Conservation (phyloP, 2,888 invertebrate species). For the Artemia sinica region DNA sequence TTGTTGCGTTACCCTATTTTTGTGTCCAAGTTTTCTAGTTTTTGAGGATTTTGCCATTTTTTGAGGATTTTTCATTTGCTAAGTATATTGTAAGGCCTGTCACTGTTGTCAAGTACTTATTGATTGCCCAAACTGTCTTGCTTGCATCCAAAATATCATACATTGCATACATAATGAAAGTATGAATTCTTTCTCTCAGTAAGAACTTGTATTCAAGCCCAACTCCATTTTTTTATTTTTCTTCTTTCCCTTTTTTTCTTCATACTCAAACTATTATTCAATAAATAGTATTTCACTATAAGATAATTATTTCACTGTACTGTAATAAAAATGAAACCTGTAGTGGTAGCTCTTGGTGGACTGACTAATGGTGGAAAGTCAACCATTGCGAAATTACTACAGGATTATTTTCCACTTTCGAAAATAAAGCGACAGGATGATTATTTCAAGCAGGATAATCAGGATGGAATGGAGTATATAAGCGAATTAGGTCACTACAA, state of each 20-base stretch:
- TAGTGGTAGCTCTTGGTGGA: too few species aligned
- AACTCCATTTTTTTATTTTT: too few species aligned
- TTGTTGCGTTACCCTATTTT: constrained; percentile 37
- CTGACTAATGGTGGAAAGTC: too few species aligned
- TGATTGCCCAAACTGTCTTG: constrained; percentile 24
- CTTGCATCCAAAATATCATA: not conserved
- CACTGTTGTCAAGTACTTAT: constrained; percentile 44
- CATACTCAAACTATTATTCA: too few species aligned
- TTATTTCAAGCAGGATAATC: constrained; percentile 50
- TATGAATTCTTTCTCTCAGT: constrained; percentile 2
- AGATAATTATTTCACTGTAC: too few species aligned
- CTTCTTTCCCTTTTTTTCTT: too few species aligned
- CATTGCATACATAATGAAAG: not conserved
- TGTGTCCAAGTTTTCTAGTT: constrained; percentile 46
- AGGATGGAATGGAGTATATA: constrained; percentile 45
- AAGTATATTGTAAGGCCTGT: constrained; percentile 39
- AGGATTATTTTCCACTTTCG: constrained; percentile 32
- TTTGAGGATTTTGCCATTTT: constrained; percentile 48
- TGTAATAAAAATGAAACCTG: too few species aligned
- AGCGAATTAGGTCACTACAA: constrained; percentile 50
- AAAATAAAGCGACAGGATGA: constrained; percentile 50
- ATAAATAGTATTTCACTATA: too few species aligned
- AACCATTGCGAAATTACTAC: constrained; percentile 42
- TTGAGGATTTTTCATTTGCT: constrained; percentile 38
- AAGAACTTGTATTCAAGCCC: not conserved